Evolutionary conservation across 1,140 invertebrate genomes (phyloP), one percentile per base, ranked within the genome.

Genomic region (Choristoneura fumiferana): DNA sequence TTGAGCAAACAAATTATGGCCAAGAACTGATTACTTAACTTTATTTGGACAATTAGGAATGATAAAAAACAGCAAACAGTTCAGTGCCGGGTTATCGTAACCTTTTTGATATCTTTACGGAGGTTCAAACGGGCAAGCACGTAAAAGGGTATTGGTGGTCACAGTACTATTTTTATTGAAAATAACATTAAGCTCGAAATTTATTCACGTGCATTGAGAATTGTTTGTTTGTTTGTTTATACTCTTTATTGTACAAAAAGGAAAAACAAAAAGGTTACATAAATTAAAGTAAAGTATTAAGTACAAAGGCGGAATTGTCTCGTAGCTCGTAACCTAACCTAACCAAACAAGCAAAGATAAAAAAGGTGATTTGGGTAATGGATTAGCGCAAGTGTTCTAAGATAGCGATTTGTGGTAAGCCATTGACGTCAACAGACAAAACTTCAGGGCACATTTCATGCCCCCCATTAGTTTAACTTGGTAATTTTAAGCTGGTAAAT

Each of bases 11-110:
- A 67, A 66, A 22, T 55, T 33, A 58, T 68, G 58, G 38, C 64
- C 56, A 64, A 62, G 45, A 43, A 73, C 60, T 43, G 57, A 36
- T 76, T 70, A 70, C 65, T 70, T 80, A 76, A 82, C 67, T 57
- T 49, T 68, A 62, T 81, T 77, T 71, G 62, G 69, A 65, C 61
- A 76, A 74, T 78, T 76, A 72, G 65, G 57, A 54, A 37, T 39
- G 58, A 59, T 65, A 57, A 15, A 39, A 18, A 54, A 54, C 35
- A 56, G 69, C 67, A 78, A 76, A 76, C 69, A 73, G 65, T 45
- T 59, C 39, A 54, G 54, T 76, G 65, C n/a, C 76, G 65, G 76
- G 78, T 81, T 76, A 76, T 71, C 71, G 62, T 22, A 45, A 43
- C 22, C 2, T 17, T 9, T 17, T 13, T 22, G 40, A 45, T 45